Base-by-base conservation (phyloP, 2,797 vertebrate species). In the Eulemur mongoz region DNA sequence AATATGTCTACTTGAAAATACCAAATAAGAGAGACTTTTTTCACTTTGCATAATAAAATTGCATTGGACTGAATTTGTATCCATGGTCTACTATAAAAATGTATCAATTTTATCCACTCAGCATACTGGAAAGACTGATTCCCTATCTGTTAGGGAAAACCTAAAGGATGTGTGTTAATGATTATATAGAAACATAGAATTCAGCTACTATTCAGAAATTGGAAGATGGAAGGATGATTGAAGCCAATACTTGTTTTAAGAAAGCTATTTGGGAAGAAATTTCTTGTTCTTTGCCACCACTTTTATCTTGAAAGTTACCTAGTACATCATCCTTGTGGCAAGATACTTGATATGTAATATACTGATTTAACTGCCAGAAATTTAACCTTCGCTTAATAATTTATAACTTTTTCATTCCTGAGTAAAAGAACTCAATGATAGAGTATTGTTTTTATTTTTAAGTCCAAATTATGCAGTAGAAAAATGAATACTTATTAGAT, bases 161-260 rank as follows among this genome's bases (percentile, higher is more conserved):
- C 76, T 93, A 40, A 94, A 72, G 89, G n/a, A 80, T 45, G 11
- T 65, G 11, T 40, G 9, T 83, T 89, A 65, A 78, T 88, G 27
- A 92, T 83, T 92, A 50, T 40, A 84, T 52, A 50, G 50, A 85
- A 79, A 70, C n/a, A 67, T 20, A 73, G 52, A 82, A 83, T 90
- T 93, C 35, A 91, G n/a, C 86, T 94, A 10, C 18, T 87, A 2
- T 78, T 86, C 38, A 95, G 52, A 95, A 95, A 45, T 7, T 91
- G 48, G n/a, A 45, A 67, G 35, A 43, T 76, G 61, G 43, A 82
- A 81, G 83, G 12, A 79, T 72, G 22, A 65, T 70, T 61, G 52
- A 93, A 93, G 59, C n/a, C 6, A 79, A 23, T 75, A 5, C 5
- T 40, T 91, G 8, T 32, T 89, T 92, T 83, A 81, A 54, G 54